phyloP scores from a whole-genome alignment of 2,888 invertebrate species.

The Volucella inflata region DNA sequence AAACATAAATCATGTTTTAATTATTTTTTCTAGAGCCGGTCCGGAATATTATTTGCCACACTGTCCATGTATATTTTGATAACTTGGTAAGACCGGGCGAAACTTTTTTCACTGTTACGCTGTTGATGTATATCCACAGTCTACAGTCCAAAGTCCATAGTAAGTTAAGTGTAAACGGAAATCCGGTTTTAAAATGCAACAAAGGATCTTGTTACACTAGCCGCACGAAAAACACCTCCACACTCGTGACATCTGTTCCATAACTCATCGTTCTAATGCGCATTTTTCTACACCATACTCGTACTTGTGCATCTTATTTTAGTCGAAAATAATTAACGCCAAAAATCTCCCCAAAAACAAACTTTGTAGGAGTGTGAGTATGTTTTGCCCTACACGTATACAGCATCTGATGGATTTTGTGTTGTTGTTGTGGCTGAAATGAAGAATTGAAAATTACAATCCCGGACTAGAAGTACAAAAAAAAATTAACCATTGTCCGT shows the following conservation, averaged over 20 bases:
- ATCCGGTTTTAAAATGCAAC: slow-evolving; percentile 54
- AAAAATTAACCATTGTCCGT: slow-evolving; percentile 63
- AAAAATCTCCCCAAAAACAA: slow-evolving; percentile 51
- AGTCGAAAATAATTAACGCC: slow-evolving; percentile 67
- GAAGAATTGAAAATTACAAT: slow-evolving; percentile 8
- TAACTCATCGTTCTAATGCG: slow-evolving; percentile 55
- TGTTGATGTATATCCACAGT: no score
- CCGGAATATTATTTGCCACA: no score
- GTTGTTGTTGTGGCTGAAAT: not conserved
- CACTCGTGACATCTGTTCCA: slow-evolving; percentile 64
- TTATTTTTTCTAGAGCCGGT: no score
- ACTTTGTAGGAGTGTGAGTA: not conserved
- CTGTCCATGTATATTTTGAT: not conserved
- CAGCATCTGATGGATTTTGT: slow-evolving; percentile 31
- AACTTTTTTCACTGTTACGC: slow-evolving; percentile 45
- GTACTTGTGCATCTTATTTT: not conserved
- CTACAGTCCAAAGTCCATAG: no score
- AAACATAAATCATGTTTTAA: no score
- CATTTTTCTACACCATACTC: slow-evolving; percentile 58
- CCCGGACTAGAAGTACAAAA: slow-evolving; percentile 30
- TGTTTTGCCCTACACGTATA: not conserved
- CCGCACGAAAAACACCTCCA: slow-evolving; percentile 48
- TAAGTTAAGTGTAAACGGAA: slow-evolving; percentile 44
- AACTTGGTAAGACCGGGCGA: not conserved
- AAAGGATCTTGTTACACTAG: slow-evolving; percentile 41